Evolutionary conservation across 2,888 invertebrate species (phyloP).

Genomic region (Rhimphoctona megacephalus): DNA sequence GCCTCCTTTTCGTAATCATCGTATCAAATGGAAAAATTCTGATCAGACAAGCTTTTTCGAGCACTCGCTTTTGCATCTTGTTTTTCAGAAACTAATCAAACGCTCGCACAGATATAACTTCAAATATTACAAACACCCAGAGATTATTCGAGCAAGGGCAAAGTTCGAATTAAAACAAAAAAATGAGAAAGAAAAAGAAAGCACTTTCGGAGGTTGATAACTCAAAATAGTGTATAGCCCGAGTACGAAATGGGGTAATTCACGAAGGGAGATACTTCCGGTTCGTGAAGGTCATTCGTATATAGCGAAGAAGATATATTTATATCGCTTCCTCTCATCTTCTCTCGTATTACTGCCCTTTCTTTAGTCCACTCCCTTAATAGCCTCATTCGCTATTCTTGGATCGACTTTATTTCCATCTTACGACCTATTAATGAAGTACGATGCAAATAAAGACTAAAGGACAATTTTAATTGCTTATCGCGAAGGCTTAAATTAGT

Average conservation of each 20-base stretch:
- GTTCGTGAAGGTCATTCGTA: conserved; percentile 29
- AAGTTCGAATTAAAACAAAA: conserved; percentile 11
- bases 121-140: conserved; percentile 19
- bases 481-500: not conserved
- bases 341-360: conserved; percentile 3
- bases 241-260: conserved; percentile 1
- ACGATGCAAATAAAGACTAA: conserved; percentile 17
- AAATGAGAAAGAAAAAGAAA: not conserved
- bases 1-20: not conserved
- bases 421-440: conserved; percentile 58
- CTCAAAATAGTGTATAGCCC: not conserved
- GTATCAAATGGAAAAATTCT: conserved; percentile 20
- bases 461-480: not conserved
- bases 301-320: not conserved
- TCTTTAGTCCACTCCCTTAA: conserved; percentile 12
- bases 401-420: conserved; percentile 56
- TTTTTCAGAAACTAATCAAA: conserved; percentile 11
- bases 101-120: not conserved
- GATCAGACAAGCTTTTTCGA: conserved; percentile 13
- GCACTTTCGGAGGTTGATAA: not conserved
- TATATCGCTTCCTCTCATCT: not conserved
- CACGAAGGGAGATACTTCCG: conserved; percentile 4
- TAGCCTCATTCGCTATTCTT: conserved; percentile 60
- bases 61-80: conserved; percentile 2
- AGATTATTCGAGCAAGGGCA: conserved; percentile 26